Base-by-base conservation (phyloP, 2,797 vertebrate species). In the Sebastes aleutianus region DNA sequence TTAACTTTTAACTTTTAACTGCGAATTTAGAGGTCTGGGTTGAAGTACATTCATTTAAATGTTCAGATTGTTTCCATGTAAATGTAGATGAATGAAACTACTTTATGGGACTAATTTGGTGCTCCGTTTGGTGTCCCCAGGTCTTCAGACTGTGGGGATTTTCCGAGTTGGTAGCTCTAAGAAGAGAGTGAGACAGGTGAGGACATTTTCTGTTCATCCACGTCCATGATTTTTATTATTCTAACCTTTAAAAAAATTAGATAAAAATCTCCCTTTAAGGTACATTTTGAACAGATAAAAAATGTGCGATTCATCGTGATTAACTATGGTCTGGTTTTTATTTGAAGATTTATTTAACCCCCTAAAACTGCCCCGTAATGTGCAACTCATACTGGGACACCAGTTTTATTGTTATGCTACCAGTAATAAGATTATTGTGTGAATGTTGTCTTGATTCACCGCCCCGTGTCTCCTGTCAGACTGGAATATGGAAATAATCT, bases 91-190 rank as follows among this genome's bases (percentile, higher is more conserved):
- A 22, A 18, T 4, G 9, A 54, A 27, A 39, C 1, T 1, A 9
- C 5, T 13, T 9, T 9, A n/a, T 26, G 22, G 34, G 8, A 53
- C 13, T 4, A 13, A 16, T 70, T 22, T 6, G 1, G n/a, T 14
- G 24, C 34, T 64, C 13, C 20, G 8, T 61, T 86, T 90, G 59
- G n/a, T 77, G 74, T 90, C 72, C 85, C 18, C 90, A 99, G 98
- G 97, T 57, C 95, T 99, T 77, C 97, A 95, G 58, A 96, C 97
- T 0, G 95, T 97, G 61, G 98, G 98, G 18, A 97, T 99, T 88
- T 99, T 99, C 91, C 92, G 97, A 0, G 94, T 97, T 0, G 98
- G 98, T 6, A 97, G 97, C 94, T 98, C 97, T 1, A 96, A 96
- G 89, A 97, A 96, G 78, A 96, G 96, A 93, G 97, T 99, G 32